Conservation (phyloP, 2,113 vertebrate genomes). For the Toxostoma redivivum region DNA sequence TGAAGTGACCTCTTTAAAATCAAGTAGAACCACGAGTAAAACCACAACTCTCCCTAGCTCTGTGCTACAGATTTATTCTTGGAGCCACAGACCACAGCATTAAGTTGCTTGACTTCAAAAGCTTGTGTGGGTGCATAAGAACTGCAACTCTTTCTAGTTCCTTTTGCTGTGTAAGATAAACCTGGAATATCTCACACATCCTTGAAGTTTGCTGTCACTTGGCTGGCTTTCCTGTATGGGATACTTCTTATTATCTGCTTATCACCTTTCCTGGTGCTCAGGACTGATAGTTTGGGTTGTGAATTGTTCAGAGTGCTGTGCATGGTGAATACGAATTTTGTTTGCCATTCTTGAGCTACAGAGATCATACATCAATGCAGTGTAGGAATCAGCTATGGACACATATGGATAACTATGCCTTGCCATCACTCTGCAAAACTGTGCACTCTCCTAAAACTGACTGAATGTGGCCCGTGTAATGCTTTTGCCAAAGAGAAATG, state of each 20-base stretch:
- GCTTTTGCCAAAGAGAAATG: neutral
- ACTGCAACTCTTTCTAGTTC: neutral
- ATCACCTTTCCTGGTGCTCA: neutral
- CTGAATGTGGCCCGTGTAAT: neutral
- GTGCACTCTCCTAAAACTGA: neutral
- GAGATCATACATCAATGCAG: neutral
- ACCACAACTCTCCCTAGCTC: neutral
- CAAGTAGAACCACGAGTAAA: neutral
- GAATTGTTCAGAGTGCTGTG: neutral
- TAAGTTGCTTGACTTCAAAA: neutral
- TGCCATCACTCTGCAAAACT: neutral
- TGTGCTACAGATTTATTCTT: neutral
- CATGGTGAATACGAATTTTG: neutral
- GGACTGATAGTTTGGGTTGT: neutral
- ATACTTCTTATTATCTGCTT: neutral
- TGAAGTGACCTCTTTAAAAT: neutral
- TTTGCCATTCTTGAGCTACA: neutral
- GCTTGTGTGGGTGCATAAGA: neutral
- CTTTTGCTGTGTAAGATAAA: neutral
- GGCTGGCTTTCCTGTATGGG: neutral
- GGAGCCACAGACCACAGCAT: neutral
- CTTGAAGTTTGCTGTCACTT: neutral
- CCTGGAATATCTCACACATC: neutral
- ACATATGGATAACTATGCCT: neutral
- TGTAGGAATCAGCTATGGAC: neutral